Percentiles rank a stretch among this genome's conserved stretches.
These are phyloP conservation scores for Cantharis rustica DNA, from an alignment of 2,888 invertebrate genomes.

Conservation along the genomic window DNA sequence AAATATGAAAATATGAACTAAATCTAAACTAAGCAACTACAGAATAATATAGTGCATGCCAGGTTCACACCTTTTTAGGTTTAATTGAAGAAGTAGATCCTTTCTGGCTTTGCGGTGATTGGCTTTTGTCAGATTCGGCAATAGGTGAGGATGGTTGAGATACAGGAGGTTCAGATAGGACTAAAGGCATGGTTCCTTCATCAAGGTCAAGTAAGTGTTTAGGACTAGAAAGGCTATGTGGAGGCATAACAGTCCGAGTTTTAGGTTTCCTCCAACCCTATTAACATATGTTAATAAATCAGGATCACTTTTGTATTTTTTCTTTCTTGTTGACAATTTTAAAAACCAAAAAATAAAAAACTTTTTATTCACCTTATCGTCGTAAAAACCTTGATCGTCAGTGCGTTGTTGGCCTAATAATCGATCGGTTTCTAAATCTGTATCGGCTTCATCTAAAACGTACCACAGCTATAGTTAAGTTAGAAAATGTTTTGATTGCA, in stretches of 20 bases:
- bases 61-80: constrained; percentile 58
- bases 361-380: constrained; percentile 71
- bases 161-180: constrained; percentile 50
- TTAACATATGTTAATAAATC: constrained; percentile 45
- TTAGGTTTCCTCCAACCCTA: constrained; percentile 82
- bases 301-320: constrained; percentile 28
- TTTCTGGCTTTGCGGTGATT: constrained; percentile 59
- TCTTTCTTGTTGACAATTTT: constrained; percentile 1
- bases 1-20: constrained; percentile 10
- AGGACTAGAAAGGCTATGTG: constrained; percentile 60
- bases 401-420: constrained; percentile 91
- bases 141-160: constrained; percentile 57
- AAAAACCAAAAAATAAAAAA: constrained; percentile 2
- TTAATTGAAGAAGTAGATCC: constrained; percentile 60
- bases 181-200: constrained; percentile 53
- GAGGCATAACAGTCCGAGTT: constrained; percentile 75
- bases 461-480: not conserved
- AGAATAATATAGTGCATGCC: constrained; percentile 42
- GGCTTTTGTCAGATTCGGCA: constrained; percentile 60
- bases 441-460: constrained; percentile 82
- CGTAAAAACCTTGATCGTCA: constrained; percentile 92
- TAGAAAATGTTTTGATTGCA: not conserved
- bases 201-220: constrained; percentile 58
- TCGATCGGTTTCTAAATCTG: constrained; percentile 96
- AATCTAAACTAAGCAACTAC: constrained; percentile 21